Evolutionary conservation across 2,797 vertebrate species (phyloP).

Genomic region (Peromyscus eremicus): DNA sequence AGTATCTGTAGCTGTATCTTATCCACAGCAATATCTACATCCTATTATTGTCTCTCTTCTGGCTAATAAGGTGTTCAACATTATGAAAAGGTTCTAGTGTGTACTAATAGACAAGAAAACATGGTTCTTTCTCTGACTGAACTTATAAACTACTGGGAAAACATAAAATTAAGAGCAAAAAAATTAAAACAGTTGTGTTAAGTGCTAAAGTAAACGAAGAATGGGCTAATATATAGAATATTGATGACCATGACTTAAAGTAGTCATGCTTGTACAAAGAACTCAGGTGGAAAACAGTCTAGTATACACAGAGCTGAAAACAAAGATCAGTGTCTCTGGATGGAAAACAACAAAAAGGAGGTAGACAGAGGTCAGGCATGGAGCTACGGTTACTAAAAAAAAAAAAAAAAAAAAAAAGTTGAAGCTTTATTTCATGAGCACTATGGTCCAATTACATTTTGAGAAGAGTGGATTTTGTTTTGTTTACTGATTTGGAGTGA

Average conservation of each 20-base stretch:
- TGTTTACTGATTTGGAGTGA: not conserved
- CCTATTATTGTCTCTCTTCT: not conserved
- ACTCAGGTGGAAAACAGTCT: not conserved
- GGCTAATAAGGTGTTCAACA: not conserved
- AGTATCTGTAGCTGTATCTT: not conserved
- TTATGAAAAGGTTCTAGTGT: not conserved
- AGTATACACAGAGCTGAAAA: conserved; percentile 2
- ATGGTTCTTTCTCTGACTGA: not conserved
- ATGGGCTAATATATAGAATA: not conserved
- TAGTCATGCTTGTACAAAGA: not conserved
- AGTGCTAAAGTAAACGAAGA: conserved; percentile 57
- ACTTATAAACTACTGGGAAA: not conserved
- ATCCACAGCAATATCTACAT: not conserved
- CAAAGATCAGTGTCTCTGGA: not conserved
- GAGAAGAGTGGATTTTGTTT: not conserved
- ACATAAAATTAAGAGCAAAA: conserved; percentile 39
- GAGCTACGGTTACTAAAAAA: not conserved
- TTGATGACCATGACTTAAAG: conserved; percentile 13
- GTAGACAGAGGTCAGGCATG: not conserved
- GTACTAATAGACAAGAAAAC: not conserved
- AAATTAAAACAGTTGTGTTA: not conserved
- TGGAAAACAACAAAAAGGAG: not conserved
- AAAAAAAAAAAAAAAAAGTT: no score
- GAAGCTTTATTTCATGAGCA: conserved; percentile 31
- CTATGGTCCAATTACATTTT: not conserved